Conservation (phyloP, 2,113 vertebrate genomes). For the Carassius auratus region DNA sequence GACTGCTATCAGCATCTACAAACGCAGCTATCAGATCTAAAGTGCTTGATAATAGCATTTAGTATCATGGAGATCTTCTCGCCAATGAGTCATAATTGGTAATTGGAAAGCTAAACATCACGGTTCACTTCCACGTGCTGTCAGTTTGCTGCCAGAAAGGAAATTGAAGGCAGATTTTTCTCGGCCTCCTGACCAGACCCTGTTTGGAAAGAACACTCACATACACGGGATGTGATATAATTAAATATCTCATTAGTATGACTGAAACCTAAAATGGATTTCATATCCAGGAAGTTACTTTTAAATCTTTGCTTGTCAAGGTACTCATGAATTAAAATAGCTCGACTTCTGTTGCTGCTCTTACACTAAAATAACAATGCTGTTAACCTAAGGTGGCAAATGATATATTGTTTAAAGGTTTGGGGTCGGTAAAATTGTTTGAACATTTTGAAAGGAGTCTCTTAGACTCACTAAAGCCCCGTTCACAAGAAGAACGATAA, state of each 20-base stretch:
- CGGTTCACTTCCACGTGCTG: constrained; percentile 54
- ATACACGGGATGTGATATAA: constrained; percentile 37
- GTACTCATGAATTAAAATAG: neutral
- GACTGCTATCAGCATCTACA: neutral
- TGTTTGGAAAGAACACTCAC: neutral
- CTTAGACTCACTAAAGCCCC: neutral
- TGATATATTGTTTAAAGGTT: neutral
- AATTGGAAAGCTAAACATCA: constrained; percentile 72
- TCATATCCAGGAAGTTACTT: neutral
- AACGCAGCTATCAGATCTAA: constrained; percentile 22
- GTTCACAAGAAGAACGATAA: no score
- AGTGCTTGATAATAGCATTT: constrained; percentile 61
- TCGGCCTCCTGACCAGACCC: constrained; percentile 47
- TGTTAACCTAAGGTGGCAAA: neutral
- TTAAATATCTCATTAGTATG: constrained; percentile 32
- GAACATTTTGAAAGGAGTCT: neutral
- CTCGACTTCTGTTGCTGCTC: no score
- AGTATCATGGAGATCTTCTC: constrained; percentile 62
- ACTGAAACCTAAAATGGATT: constrained; percentile 36
- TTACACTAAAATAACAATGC: no score
- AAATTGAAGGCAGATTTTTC: constrained; percentile 67
- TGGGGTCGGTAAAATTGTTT: neutral
- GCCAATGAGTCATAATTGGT: constrained; percentile 64
- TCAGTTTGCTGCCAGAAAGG: constrained; percentile 62
- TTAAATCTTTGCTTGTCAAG: neutral